Conservation (phyloP, 2,113 vertebrate species). For the Mesembrinibis cayennensis region DNA sequence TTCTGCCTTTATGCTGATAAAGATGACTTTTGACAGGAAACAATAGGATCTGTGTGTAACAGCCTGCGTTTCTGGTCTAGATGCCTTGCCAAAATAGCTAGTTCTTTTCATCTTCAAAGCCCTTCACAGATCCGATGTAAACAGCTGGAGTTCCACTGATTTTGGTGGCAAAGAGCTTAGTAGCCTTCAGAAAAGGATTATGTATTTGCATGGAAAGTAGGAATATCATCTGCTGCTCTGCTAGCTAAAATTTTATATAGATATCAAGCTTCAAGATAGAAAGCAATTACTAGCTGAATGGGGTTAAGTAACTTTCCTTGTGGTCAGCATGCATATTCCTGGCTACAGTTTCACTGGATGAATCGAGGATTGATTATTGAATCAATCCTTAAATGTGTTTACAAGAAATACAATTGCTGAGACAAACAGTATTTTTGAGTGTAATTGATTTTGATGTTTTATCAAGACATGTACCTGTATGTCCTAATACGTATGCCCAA, state of each 20-base stretch:
- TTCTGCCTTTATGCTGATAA: slow-evolving; percentile 22
- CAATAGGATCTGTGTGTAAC: slow-evolving; percentile 15
- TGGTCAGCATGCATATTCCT: background rate
- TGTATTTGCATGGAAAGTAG: slow-evolving; percentile 23
- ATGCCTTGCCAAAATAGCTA: slow-evolving; percentile 44
- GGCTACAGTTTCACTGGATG: background rate
- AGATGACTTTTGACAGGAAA: slow-evolving; percentile 17
- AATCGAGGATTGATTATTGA: background rate
- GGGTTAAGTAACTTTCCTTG: background rate
- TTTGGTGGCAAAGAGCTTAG: slow-evolving; percentile 53
- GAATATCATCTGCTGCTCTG: slow-evolving; percentile 14
- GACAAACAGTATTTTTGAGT: background rate
- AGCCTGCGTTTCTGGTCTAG: background rate
- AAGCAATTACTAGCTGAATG: background rate
- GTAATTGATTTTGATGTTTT: background rate
- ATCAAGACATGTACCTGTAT: background rate
- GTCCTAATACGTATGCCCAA: background rate
- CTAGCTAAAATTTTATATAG: background rate
- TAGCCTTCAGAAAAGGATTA: slow-evolving; percentile 46
- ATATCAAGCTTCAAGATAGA: background rate
- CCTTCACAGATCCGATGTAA: background rate
- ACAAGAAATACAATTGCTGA: slow-evolving; percentile 14
- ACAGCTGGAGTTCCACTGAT: slow-evolving; percentile 12
- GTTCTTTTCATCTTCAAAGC: slow-evolving; percentile 65
- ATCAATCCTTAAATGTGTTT: background rate